Conservation (phyloP, 1,140 invertebrate genomes). For the Meloidogyne exigua region DNA sequence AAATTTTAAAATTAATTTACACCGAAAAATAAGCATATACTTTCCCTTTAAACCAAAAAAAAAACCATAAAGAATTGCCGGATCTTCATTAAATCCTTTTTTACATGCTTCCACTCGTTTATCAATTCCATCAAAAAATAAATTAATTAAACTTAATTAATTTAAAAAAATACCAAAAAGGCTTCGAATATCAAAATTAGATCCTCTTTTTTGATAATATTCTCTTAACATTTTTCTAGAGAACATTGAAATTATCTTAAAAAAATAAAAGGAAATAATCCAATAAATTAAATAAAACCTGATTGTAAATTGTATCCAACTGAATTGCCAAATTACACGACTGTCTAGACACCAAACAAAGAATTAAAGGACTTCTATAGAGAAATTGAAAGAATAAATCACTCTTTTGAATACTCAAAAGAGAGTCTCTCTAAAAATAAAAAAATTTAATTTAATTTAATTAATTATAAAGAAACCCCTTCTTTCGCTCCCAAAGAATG, state of each 20-base stretch:
- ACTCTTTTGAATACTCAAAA: slow-evolving; percentile 39
- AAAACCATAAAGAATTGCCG: slow-evolving; percentile 38
- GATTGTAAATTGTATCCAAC: slow-evolving; percentile 50
- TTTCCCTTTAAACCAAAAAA: too few species aligned
- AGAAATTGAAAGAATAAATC: slow-evolving; percentile 42
- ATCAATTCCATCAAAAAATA: slow-evolving; percentile 31
- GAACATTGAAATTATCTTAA: slow-evolving; percentile 42
- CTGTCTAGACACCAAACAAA: slow-evolving; percentile 43
- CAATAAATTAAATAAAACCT: slow-evolving; percentile 32
- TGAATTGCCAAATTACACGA: slow-evolving; percentile 45
- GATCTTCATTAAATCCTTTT: slow-evolving; percentile 51
- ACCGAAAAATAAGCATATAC: too few species aligned
- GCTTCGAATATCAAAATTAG: slow-evolving; percentile 47
- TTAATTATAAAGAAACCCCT: not conserved
- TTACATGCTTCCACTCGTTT: slow-evolving; percentile 44
- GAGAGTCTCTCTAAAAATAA: slow-evolving; percentile 31
- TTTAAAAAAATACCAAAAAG: slow-evolving; percentile 28
- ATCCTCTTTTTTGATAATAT: slow-evolving; percentile 38
- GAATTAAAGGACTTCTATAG: slow-evolving; percentile 44
- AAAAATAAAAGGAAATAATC: slow-evolving; percentile 15
- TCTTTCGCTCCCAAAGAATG: slow-evolving; percentile 4
- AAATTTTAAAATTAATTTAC: too few species aligned
- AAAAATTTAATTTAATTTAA: not conserved
- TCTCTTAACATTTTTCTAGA: slow-evolving; percentile 28
- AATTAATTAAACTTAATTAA: not conserved